Base-by-base conservation (phyloP, 2,888 invertebrate species). In the Brenthis daphne region DNA sequence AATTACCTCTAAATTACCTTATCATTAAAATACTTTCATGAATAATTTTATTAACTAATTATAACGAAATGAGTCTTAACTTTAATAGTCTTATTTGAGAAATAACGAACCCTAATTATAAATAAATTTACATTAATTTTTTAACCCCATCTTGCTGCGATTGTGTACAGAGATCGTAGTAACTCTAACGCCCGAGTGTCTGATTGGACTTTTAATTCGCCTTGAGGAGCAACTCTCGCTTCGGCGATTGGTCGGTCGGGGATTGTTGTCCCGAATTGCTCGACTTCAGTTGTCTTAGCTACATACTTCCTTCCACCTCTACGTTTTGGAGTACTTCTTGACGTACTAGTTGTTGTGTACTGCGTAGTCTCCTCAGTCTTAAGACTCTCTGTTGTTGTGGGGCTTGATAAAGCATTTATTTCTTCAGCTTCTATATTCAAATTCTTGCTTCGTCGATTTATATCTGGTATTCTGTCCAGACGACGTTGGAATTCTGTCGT, bases 141-240 rank as follows among this genome's bases (percentile, higher is more conserved):
- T 88, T 87, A 93, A 78, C 96, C 96, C 94, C 97, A 97, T 89
- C 95, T 95, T 24, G 97, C 96, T 68, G 97, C 97, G 83, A 97
- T 95, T 73, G 96, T 95, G 87, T 97, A 97, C 68, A 97, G 92
- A 73, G 97, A 97, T 88, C 96, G 95, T 81, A 97, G 94, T 76
- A 97, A 90, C 87, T 97, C 97, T 78, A 97, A 89, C 14, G 97
- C 97, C 84, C 97, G 94, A 29, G 95, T 95, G 80, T 97, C 97
- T 14, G 97, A 95, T 65, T 94, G 88, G 33, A 85, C 84, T 80
- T 93, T 93, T 2, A 82, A 71, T n/a, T 88, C 87, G n/a, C 79
- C 76, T 77, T 79, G 72, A 6, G 82, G 74, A 1, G 88, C 82
- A n/a, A 85, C 80, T 73, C 90, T 86, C 1, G 92, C 91, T 79